Base-by-base conservation (phyloP, 2,888 invertebrate genomes). In the Axea sp. region DNA sequence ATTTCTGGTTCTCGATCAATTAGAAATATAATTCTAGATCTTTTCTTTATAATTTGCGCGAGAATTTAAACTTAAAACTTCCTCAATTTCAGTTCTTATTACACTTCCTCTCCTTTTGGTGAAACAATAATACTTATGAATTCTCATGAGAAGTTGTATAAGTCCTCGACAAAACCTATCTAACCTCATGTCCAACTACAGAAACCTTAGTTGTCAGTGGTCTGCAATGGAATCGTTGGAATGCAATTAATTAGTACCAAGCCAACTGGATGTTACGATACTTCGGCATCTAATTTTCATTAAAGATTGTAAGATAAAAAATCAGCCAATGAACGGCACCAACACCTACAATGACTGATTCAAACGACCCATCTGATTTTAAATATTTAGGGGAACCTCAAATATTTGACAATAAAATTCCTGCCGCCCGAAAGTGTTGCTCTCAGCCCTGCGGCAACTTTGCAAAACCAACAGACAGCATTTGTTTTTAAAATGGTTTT, bases 221-320 rank as follows among this genome's bases (percentile, higher is more conserved):
- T 69, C 39, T 24, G n/a, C 12, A n/a, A 2, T 55, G 60, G 69
- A 69, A 69, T 69, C n/a, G 31, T 9, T 12, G 69, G 69, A 69
- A 69, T 69, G 69, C 62, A 55, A 69, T 69, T 69, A 69, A 69
- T 69, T 69, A 62, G 55, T 31, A 62, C 45, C 53, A 37, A 45
- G 30, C 62, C 53, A 69, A 47, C 31, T 62, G 41, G 11, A 47
- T 31, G 53, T 69, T 69, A 47, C 45, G 45, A 69, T 69, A 69
- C 45, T 69, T 60, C 33, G 24, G 60, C 37, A 53, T 60, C 45
- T 45, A 51, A 69, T 69, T 62, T 62, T 69, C 53, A 62, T 53
- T 51, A 37, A 62, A 30, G 26, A 24, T 43, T 59, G 67, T 12
- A 12, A 37, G 33, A 47, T 47, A 30, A 57, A 39, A 45, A 35